Conservation (phyloP, 2,888 invertebrate genomes). For the Pemphredon lugubris region DNA sequence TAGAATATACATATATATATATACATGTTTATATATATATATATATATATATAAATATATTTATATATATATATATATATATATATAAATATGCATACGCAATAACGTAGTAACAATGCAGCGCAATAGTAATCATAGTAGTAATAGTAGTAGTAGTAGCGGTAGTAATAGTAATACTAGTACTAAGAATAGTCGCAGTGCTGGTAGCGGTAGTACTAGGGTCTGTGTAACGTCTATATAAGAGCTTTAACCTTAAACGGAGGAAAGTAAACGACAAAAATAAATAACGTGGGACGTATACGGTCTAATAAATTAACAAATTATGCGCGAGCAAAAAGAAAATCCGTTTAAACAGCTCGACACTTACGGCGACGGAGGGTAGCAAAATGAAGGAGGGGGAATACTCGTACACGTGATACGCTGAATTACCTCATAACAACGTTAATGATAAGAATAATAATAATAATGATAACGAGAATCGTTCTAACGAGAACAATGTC, state of each 20-base stretch:
- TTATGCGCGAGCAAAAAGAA: constrained; percentile 7
- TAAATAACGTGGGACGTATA: constrained; percentile 61
- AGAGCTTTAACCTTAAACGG: constrained; percentile 35
- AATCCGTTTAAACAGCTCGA: constrained; percentile 2
- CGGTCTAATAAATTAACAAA: constrained; percentile 57
- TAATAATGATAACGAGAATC: constrained; percentile 48
- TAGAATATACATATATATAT: constrained; percentile 42
- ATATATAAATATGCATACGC: too few relatives aligned
- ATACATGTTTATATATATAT: too few relatives aligned
- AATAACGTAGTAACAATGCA: constrained; percentile 47
- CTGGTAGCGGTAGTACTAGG: constrained; percentile 51
- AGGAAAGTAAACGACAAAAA: constrained; percentile 34
- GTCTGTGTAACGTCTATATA: constrained; percentile 40
- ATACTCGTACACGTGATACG: constrained; percentile 49
- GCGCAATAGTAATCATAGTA: constrained; percentile 48
- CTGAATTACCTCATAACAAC: constrained; percentile 40
- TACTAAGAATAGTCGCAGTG: constrained; percentile 59
- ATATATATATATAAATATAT: constrained; percentile 49
- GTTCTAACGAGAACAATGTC: neutral
- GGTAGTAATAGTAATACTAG: constrained; percentile 58
- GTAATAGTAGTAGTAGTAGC: constrained; percentile 55
- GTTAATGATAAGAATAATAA: constrained; percentile 33
- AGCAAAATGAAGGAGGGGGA: constrained; percentile 29
- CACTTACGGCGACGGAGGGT: too few relatives aligned
- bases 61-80: constrained; percentile 48